Evolutionary conservation across 2,113 vertebrate species (phyloP).

Genomic region (Hyperopisus bebe): DNA sequence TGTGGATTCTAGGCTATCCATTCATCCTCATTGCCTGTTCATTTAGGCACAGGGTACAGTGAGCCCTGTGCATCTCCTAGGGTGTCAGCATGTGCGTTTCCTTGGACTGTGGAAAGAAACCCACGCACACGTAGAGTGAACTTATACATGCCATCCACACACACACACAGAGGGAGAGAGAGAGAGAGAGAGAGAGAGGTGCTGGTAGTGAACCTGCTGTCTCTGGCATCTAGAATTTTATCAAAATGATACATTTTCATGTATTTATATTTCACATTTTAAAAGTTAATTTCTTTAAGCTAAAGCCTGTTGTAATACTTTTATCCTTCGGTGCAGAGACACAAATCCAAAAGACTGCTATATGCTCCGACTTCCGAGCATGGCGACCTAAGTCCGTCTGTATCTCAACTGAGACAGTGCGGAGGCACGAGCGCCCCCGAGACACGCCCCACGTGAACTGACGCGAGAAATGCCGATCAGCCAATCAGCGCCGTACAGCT

Average conservation of each 20-base stretch:
- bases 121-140: neutral
- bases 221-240: neutral
- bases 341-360: neutral
- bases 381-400: neutral
- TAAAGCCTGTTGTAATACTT: neutral
- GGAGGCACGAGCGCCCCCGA: neutral
- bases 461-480: conserved; percentile 28
- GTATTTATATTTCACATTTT: neutral
- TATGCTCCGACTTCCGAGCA: neutral
- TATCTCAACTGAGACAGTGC: neutral
- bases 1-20: neutral
- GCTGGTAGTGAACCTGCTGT: neutral
- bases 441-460: conserved; percentile 34
- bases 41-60: neutral
- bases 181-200: neutral
- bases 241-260: neutral
- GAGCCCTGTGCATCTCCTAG: neutral
- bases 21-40: neutral
- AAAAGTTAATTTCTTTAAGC: neutral
- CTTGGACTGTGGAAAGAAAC: neutral
- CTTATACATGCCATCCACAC: neutral
- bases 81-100: neutral
- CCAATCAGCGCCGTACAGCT: conserved; percentile 43
- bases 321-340: neutral
- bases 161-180: neutral